Conservation (phyloP, 2,888 invertebrate species). For the Ferrisia virgata region DNA sequence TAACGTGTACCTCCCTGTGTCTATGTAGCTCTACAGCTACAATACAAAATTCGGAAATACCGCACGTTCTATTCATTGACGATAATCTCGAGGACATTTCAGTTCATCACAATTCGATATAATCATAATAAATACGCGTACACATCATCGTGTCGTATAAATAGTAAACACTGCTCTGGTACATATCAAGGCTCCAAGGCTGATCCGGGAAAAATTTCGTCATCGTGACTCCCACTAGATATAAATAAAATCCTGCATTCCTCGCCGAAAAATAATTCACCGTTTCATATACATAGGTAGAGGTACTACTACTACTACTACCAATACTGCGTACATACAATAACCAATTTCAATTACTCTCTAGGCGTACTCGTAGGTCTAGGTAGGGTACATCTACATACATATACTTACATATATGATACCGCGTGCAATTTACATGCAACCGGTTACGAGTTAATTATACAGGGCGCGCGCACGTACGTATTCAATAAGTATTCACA, state of each 20-base stretch:
- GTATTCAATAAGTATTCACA: no score
- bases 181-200: no score
- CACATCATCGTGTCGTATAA: not conserved
- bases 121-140: not conserved
- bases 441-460: not conserved
- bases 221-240: not conserved
- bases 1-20: no score
- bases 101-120: not conserved
- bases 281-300: no score
- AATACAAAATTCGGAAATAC: slow-evolving; percentile 9
- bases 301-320: no score
- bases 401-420: no score
- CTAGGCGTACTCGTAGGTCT: not conserved
- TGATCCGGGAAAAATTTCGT: not conserved
- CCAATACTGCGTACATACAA: no score
- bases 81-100: not conserved
- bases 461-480: no score
- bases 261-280: not conserved
- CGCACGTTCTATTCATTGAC: not conserved
- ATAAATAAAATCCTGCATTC: not conserved
- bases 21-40: not conserved
- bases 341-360: not conserved
- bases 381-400: not conserved
- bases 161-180: not conserved
- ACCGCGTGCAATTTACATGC: no score